Evolutionary conservation across 2,113 vertebrate species (phyloP), one percentile per base, ranked within the genome.

Genomic region (Alethe castanea): DNA sequence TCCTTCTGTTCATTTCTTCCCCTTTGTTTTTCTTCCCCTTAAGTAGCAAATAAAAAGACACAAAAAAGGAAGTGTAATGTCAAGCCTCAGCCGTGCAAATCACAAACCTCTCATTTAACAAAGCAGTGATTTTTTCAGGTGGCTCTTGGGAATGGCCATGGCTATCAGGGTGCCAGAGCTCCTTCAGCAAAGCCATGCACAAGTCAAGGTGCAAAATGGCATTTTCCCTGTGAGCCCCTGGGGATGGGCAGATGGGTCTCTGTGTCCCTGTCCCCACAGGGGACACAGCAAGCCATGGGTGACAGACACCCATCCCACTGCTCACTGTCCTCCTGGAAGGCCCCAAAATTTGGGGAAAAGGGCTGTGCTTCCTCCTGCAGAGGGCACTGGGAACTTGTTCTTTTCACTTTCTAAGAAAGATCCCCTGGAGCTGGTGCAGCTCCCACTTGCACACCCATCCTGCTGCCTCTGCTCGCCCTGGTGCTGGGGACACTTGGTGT

Each of bases 321-420:
- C 42, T 94, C 47, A 8, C 65, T 67, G 74, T 42, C 52, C 22
- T 78, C 47, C 73, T 82, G 61, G 19, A 59, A 59, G 38, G 60
- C 47, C 38, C 52, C 22, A 25, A 4, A 77, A 84, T 78, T 13
- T 87, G 52, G 78, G 88, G 69, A 1, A 50, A 71, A 85, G 53
- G 74, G 79, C 35, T 19, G 40, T 47, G 70, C 36, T 94, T 87
- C 94, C 64, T 89, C 97, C 97, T 95, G 93, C 86, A 97, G 96
- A 96, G 96, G 97, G 96, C 95, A 94, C 86, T 92, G 92, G 90
- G 94, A 94, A 81, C 90, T 92, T 92, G 81, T 59, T 53, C 47
- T 91, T 90, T 84, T 79, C 52, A 6, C 45, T 81, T 86, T 40
- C 23, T 3, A 0, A 29, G 56, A 57, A 89, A 25, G 24, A 28